Evolutionary conservation across 2,113 vertebrate species (phyloP).

Genomic region (Ranitomeya imitator): DNA sequence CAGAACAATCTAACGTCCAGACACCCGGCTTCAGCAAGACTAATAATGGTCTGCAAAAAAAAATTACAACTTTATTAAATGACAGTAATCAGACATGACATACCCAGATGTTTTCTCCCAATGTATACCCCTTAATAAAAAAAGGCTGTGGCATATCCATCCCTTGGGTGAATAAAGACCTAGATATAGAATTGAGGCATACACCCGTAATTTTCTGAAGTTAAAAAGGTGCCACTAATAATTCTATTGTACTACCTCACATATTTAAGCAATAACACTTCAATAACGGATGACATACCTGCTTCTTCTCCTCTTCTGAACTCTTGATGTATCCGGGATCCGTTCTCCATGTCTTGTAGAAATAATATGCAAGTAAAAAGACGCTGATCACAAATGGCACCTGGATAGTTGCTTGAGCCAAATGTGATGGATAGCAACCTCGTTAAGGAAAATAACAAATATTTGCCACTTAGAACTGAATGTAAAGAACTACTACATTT

Average conservation of each 20-base stretch:
- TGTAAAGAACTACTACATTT: too few species aligned
- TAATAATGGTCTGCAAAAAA: slow-evolving; percentile 83
- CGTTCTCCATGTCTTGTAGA: slow-evolving; percentile 83
- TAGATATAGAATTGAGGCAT: too few species aligned
- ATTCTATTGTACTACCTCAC: too few species aligned
- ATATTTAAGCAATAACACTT: too few species aligned
- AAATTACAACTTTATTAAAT: neutral
- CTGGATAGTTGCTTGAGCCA: slow-evolving; percentile 68
- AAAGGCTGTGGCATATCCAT: too few species aligned
- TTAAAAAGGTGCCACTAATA: too few species aligned
- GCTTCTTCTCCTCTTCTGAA: slow-evolving; percentile 89
- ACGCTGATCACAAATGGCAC: slow-evolving; percentile 75
- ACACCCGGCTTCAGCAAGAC: slow-evolving; percentile 87
- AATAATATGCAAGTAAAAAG: slow-evolving; percentile 82
- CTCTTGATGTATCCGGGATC: slow-evolving; percentile 86
- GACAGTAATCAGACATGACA: too few species aligned
- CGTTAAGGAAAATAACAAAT: slow-evolving; percentile 75
- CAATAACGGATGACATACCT: slow-evolving; percentile 67
- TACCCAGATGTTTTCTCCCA: too few species aligned
- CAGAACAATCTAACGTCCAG: slow-evolving; percentile 92
- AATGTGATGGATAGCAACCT: slow-evolving; percentile 67
- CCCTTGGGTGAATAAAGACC: too few species aligned
- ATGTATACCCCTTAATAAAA: too few species aligned
- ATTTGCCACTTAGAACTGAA: neutral
- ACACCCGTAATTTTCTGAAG: too few species aligned